Conservation (phyloP, 2,797 vertebrate species). For the Betta splendens region DNA sequence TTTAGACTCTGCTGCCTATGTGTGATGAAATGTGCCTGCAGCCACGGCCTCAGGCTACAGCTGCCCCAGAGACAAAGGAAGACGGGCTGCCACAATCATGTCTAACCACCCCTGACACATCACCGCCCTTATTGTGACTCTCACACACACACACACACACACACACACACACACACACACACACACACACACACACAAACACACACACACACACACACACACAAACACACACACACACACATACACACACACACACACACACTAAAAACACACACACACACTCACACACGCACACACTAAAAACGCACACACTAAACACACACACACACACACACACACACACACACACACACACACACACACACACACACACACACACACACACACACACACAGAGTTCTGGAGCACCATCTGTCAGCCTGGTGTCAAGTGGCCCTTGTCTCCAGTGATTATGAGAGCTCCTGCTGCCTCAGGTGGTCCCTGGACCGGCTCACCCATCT, state of each 20-base stretch:
- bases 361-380: constrained; percentile 26
- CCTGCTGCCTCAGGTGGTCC: constrained; percentile 81
- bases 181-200: constrained; percentile 31
- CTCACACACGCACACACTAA: constrained; percentile 27
- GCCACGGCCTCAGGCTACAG: constrained; percentile 65
- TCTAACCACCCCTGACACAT: constrained; percentile 82
- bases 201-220: constrained; percentile 31
- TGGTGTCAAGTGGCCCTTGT: constrained; percentile 84
- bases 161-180: constrained; percentile 33
- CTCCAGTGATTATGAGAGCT: constrained; percentile 81
- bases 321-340: constrained; percentile 49
- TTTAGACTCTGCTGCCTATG: constrained; percentile 51
- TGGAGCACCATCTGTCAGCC: constrained; percentile 77
- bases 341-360: constrained; percentile 27
- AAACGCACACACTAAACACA: too few relatives aligned
- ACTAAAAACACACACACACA: constrained; percentile 46
- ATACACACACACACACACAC: constrained; percentile 33
- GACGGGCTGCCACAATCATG: constrained; percentile 75
- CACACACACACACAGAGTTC: constrained; percentile 44
- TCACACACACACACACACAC: constrained; percentile 62
- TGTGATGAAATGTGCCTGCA: constrained; percentile 72
- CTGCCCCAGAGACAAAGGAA: constrained; percentile 73
- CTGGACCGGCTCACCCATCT: constrained; percentile 66
- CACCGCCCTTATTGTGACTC: constrained; percentile 74
- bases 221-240: constrained; percentile 26